Evolutionary conservation across 2,797 vertebrate genomes (phyloP), one percentile per base, ranked within the genome.

Genomic region (Strix occidentalis): DNA sequence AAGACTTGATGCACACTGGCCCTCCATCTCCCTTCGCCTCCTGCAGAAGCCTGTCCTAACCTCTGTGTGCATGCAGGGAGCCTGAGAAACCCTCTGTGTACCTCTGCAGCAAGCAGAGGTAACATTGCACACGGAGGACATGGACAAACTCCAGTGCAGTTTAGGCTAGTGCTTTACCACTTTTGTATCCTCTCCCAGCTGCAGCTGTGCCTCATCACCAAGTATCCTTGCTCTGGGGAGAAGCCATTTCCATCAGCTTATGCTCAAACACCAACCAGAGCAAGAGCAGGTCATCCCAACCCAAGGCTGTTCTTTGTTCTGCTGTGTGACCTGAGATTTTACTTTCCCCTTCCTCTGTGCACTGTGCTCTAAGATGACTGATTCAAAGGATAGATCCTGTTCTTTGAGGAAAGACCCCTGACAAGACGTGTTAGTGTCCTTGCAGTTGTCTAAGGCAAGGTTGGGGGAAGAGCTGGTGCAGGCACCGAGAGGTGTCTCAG

Each of bases 371-470:
- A 8, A 71, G 25, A 4, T 23, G n/a, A 39, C 10, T 13, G 28
- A 28, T 21, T 17, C 5, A 18, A 65, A 71, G 7, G n/a, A 21
- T 11, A 57, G 58, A 39, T 50, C 1, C 14, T 28, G 16, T 24
- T 41, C 46, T 45, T 71, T 35, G 63, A 85, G 29, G 41, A 13
- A 65, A 63, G 68, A 82, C 20, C 20, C 17, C 20, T n/a, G 45
- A 14, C 12, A 33, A n/a, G 26, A 39, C 0, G 0, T 9, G 1
- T 7, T 56, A 33, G 7, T 31, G 18, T 71, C 61, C 58, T 54
- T 65, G 50, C n/a, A 64, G 51, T 13, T 74, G 48, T 56, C 23
- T 39, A 29, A 58, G 13, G 35, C 43, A 66, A 74, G 50, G 35
- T 9, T 19, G 4, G 18, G 19, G 69, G 39, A 54, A 58, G 54